Conservation (phyloP, 1,140 invertebrate genomes). For the Amphibalanus amphitrite region DNA sequence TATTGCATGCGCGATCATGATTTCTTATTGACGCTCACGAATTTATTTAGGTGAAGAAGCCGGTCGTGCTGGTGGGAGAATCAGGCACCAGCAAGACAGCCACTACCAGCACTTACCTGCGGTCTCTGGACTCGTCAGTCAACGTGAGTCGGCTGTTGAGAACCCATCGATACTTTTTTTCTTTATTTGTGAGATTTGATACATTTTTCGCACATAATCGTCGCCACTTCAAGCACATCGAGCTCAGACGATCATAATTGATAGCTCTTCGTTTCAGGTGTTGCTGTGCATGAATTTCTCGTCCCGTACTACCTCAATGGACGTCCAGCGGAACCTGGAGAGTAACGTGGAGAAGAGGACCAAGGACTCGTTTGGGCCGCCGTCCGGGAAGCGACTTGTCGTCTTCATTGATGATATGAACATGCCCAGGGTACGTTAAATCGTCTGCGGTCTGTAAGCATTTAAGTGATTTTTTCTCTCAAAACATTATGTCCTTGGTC, state of each 20-base stretch:
- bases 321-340: slow-evolving; percentile 71
- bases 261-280: background rate
- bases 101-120: slow-evolving; percentile 60
- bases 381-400: slow-evolving; percentile 64
- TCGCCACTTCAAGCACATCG: no score
- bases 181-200: no score
- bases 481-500: no score
- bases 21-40: no score
- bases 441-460: no score
- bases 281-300: slow-evolving; percentile 60
- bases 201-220: no score
- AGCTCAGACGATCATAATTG: no score
- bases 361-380: slow-evolving; percentile 71
- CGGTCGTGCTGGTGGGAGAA: slow-evolving; percentile 67
- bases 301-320: slow-evolving; percentile 67
- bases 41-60: slow-evolving; percentile 44
- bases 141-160: slow-evolving; percentile 16
- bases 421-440: slow-evolving; percentile 62
- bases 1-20: no score
- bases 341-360: slow-evolving; percentile 70
- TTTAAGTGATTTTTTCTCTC: no score
- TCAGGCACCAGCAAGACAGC: slow-evolving; percentile 82
- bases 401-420: slow-evolving; percentile 88
- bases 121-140: slow-evolving; percentile 35
- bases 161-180: no score